Conservation (phyloP, 2,113 vertebrate genomes). For the Rhynchomys soricoides region DNA sequence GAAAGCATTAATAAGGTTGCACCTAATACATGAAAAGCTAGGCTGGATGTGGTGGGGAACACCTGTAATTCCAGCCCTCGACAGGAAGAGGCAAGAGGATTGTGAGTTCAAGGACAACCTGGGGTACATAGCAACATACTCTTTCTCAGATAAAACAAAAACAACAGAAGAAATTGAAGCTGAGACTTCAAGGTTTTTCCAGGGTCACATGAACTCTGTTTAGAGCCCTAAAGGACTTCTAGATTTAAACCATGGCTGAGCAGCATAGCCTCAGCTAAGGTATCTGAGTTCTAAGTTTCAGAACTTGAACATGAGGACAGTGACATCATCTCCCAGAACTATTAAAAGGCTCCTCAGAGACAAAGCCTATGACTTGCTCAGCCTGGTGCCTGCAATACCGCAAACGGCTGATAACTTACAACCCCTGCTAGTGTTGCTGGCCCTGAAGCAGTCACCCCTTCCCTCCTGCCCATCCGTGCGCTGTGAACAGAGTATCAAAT, state of each 20-base stretch:
- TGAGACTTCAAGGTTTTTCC: constrained; percentile 15
- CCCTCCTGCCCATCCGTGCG: not conserved
- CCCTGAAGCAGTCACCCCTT: not conserved
- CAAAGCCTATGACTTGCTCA: not conserved
- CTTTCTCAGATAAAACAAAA: not conserved
- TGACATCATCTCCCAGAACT: not conserved
- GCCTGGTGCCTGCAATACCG: not conserved
- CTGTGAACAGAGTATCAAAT: not conserved
- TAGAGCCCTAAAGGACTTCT: not conserved
- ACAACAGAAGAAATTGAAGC: not conserved
- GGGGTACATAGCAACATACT: not conserved
- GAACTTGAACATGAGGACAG: not conserved
- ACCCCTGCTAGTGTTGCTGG: too few relatives aligned
- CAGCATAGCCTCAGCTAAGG: not conserved
- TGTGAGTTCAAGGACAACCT: not conserved
- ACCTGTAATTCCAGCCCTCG: not conserved
- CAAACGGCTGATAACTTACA: not conserved
- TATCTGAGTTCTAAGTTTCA: not conserved
- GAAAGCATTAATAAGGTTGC: constrained; percentile 29
- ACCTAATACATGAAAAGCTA: constrained; percentile 43
- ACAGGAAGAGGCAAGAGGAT: not conserved
- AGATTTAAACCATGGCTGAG: constrained; percentile 14
- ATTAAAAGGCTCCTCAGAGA: not conserved
- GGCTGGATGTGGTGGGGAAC: not conserved
- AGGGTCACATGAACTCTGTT: not conserved